These are phyloP conservation scores for Thalpophila matura DNA, from an alignment of 2,888 invertebrate genomes.

Conservation along the genomic window DNA sequence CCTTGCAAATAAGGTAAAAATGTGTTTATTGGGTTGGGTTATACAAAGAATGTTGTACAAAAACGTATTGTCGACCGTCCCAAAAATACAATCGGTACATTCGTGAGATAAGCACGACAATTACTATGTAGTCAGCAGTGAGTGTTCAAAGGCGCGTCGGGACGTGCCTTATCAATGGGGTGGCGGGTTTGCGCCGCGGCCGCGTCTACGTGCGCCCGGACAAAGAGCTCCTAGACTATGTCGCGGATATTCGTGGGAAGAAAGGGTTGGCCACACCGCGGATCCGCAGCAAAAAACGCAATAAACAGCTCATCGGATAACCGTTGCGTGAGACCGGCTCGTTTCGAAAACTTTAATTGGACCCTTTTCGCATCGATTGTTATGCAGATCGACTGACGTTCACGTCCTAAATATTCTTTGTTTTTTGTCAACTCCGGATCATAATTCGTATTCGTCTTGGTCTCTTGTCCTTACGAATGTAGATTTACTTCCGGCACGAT, in stretches of 20 bases:
- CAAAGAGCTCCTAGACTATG: slow-evolving; percentile 65
- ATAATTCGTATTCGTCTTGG: slow-evolving; percentile 35
- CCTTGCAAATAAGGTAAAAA: slow-evolving; percentile 12
- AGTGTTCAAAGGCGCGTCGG: slow-evolving; percentile 69
- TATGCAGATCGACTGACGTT: slow-evolving; percentile 54
- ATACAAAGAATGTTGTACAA: slow-evolving; percentile 40
- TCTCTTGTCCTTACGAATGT: slow-evolving; percentile 40
- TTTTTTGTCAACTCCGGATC: slow-evolving; percentile 43
- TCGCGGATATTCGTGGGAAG: slow-evolving; percentile 78
- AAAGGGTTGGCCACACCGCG: slow-evolving; percentile 69
- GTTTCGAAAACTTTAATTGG: slow-evolving; percentile 66
- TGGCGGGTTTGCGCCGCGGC: slow-evolving; percentile 69
- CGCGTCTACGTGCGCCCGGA: slow-evolving; percentile 59
- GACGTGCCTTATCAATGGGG: slow-evolving; percentile 79
- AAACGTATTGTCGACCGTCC: slow-evolving; percentile 39
- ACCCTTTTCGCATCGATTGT: slow-evolving; percentile 63
- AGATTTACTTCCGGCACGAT: slow-evolving; percentile 47
- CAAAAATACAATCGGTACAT: slow-evolving; percentile 58
- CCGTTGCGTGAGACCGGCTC: slow-evolving; percentile 69
- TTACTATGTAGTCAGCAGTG: slow-evolving; percentile 66
- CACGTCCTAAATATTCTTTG: slow-evolving; percentile 42
- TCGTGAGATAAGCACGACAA: slow-evolving; percentile 60
- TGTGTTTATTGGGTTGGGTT: slow-evolving; percentile 8
- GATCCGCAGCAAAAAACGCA: slow-evolving; percentile 65
- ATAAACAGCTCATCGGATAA: slow-evolving; percentile 56